Percentiles rank a stretch among this genome's conserved stretches.
These are phyloP conservation scores for Perodicticus potto DNA, from an alignment of 2,797 vertebrate species.

Conservation along the genomic window DNA sequence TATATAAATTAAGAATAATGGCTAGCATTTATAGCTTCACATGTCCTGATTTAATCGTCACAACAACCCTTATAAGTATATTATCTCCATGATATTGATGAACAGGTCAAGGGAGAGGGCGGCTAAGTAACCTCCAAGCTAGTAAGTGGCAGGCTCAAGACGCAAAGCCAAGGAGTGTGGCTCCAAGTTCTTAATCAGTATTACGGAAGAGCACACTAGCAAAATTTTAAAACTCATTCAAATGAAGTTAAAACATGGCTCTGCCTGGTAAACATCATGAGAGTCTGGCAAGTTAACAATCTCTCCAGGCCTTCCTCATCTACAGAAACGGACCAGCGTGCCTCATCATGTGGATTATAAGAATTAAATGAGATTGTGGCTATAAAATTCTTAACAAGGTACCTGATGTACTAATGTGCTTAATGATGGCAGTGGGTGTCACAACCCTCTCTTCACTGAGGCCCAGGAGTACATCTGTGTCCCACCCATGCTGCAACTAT, in stretches of 20 bases:
- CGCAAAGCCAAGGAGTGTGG: neutral
- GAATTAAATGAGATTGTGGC: neutral
- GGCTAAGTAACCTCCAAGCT: too few relatives aligned
- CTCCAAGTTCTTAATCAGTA: neutral
- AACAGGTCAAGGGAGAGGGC: neutral
- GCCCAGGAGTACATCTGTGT: accelerated
- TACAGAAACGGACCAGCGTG: neutral
- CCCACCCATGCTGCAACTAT: neutral
- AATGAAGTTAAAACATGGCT: neutral
- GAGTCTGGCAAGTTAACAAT: neutral
- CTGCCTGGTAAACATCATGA: neutral
- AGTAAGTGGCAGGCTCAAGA: neutral
- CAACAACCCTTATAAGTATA: neutral
- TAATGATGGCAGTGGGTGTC: accelerated
- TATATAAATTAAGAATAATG: neutral
- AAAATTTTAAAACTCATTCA: neutral
- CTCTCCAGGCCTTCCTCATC: neutral
- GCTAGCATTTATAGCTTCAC: neutral
- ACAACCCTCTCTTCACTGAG: neutral
- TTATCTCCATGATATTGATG: neutral
- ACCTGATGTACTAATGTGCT: neutral
- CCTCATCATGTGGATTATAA: neutral
- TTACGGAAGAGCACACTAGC: neutral
- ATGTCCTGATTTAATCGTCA: neutral
- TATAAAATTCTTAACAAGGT: neutral